These are phyloP conservation scores for Mongoloraphidia duomilia DNA, from an alignment of 2,888 invertebrate genomes.

Conservation along the genomic window DNA sequence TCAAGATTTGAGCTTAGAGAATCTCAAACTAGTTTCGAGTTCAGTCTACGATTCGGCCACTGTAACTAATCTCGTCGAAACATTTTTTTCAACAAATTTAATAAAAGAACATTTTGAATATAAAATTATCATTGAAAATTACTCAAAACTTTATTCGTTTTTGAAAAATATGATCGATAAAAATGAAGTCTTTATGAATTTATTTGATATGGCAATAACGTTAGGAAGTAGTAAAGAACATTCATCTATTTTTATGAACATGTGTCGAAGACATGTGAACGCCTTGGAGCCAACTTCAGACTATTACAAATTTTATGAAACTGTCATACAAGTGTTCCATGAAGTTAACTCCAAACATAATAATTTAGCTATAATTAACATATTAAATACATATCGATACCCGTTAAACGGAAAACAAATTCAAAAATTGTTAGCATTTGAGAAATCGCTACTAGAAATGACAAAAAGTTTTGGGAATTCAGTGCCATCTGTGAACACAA, in stretches of 20 bases:
- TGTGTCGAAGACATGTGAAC: constrained; percentile 17
- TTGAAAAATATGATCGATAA: constrained; percentile 24
- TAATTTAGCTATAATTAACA: constrained; percentile 17
- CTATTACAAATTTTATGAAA: constrained; percentile 21
- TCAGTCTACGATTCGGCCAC: constrained; percentile 43
- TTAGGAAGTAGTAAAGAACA: constrained; percentile 21
- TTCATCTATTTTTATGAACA: constrained; percentile 19
- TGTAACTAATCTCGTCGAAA: constrained; percentile 44
- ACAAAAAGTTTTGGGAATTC: constrained; percentile 23
- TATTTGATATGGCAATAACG: constrained; percentile 25
- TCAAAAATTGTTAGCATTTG: constrained; percentile 11
- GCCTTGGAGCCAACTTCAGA: constrained; percentile 15
- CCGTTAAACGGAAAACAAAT: constrained; percentile 17
- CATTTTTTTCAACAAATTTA: constrained; percentile 31
- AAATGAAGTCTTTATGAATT: constrained; percentile 27
- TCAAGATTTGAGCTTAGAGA: constrained; percentile 15
- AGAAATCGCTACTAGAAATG: neutral
- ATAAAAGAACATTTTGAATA: constrained; percentile 19
- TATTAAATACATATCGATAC: constrained; percentile 20
- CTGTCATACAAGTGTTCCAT: constrained; percentile 18
- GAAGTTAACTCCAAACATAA: constrained; percentile 15
- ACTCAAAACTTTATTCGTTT: constrained; percentile 21
- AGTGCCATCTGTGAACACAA: constrained; percentile 24
- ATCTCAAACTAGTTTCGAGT: constrained; percentile 38
- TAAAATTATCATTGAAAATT: constrained; percentile 20